A percentile compares a stretch with the other conserved stretches of the same genome.
These are phyloP conservation scores for Labeo catla DNA, from an alignment of 2,113 vertebrate genomes.

Conservation along the genomic window DNA sequence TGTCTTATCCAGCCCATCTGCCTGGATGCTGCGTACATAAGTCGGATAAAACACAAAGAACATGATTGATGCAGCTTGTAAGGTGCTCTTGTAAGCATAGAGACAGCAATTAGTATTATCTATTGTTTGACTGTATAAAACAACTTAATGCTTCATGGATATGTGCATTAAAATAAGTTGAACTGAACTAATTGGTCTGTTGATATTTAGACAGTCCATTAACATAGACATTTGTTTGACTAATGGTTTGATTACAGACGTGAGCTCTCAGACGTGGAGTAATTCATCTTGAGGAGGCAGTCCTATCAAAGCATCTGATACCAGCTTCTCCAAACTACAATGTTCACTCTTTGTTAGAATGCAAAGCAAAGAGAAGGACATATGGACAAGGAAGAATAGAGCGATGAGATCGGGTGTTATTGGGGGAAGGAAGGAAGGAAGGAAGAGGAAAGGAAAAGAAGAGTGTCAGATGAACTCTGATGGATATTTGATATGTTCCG, in stretches of 20 bases:
- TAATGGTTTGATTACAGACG: slow-evolving; percentile 39
- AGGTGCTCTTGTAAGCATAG: not conserved
- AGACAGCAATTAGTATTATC: not conserved
- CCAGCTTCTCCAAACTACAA: not conserved
- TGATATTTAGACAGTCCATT: slow-evolving; percentile 19
- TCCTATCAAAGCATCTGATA: slow-evolving; percentile 40
- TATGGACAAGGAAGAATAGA: slow-evolving; percentile 18
- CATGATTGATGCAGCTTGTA: not conserved
- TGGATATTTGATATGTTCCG: slow-evolving; percentile 62
- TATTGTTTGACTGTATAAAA: not conserved
- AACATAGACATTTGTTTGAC: slow-evolving; percentile 4
- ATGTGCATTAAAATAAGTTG: slow-evolving; percentile 17
- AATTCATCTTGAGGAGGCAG: slow-evolving; percentile 22
- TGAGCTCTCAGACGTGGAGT: slow-evolving; percentile 18
- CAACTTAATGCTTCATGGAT: not conserved
- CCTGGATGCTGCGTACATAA: not conserved
- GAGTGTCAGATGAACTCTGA: slow-evolving; percentile 67
- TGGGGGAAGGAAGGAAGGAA: slow-evolving; percentile 55
- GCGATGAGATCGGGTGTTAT: slow-evolving; percentile 42
- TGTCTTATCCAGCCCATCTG: not conserved
- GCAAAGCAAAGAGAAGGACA: not conserved
- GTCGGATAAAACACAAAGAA: not conserved
- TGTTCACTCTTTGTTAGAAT: slow-evolving; percentile 20
- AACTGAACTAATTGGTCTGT: slow-evolving; percentile 29
- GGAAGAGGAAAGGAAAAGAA: slow-evolving; percentile 59